These are phyloP conservation scores for Carduelis carduelis DNA, from an alignment of 2,797 vertebrate genomes.

Conservation along the genomic window DNA sequence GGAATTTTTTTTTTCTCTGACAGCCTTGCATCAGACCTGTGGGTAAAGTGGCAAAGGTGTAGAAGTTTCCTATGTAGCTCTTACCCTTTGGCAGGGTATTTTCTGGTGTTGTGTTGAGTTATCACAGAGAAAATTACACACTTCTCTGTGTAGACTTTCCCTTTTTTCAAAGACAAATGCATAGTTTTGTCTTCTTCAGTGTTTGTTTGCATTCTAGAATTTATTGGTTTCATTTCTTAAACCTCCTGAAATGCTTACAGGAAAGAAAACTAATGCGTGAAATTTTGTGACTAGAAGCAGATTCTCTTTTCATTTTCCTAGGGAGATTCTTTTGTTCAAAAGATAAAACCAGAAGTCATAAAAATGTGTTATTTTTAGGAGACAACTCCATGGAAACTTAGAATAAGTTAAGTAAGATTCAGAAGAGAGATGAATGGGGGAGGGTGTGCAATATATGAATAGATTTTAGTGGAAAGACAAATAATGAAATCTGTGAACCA, in stretches of 20 bases:
- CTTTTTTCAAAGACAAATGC: not conserved
- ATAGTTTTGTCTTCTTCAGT: fast-evolving
- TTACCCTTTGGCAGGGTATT: not conserved
- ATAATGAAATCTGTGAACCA: not conserved
- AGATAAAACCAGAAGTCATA: not conserved
- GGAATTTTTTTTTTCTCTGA: not conserved
- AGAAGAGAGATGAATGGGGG: not conserved
- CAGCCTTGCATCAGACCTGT: not conserved
- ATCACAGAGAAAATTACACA: not conserved
- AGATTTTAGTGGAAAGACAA: not conserved
- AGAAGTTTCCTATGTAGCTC: not conserved
- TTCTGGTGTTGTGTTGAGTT: not conserved
- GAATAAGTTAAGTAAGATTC: not conserved
- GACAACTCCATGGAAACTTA: not conserved
- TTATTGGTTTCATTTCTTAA: not conserved
- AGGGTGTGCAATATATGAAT: not conserved
- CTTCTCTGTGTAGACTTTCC: not conserved
- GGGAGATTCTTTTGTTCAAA: not conserved
- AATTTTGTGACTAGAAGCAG: not conserved
- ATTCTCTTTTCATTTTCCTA: not conserved
- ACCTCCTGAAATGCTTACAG: not conserved
- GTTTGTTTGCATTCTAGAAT: not conserved
- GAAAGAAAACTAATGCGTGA: not conserved
- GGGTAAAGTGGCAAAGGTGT: not conserved
- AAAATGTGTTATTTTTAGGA: slow-evolving; percentile 8